Conservation (phyloP, 30 jellyfish, hydroid and myxozoan species). For the Mastigias papua region DNA sequence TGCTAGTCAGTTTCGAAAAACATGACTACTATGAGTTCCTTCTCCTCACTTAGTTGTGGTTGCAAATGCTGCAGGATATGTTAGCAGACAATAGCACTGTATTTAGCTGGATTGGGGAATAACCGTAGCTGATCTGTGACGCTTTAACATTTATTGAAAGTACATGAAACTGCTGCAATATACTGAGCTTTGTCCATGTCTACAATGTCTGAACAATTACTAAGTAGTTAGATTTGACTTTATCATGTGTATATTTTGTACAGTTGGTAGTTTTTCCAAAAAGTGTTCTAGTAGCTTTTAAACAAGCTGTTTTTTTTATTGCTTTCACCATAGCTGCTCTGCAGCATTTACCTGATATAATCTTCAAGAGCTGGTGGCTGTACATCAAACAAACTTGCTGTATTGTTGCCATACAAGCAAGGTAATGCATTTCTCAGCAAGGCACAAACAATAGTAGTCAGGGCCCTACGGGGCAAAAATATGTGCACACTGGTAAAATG, state of each 20-base stretch:
- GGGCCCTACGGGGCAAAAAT: too few species aligned
- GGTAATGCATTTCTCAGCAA: slow-evolving; percentile 56
- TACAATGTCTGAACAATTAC: background rate
- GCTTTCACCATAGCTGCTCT: background rate
- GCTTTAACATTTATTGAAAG: background rate
- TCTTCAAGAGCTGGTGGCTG: slow-evolving; percentile 68
- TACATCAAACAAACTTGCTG: slow-evolving; percentile 57
- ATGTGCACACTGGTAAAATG: too few species aligned
- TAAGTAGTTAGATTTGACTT: too few species aligned
- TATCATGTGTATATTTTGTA: background rate
- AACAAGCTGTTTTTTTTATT: background rate
- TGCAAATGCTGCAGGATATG: too few species aligned
- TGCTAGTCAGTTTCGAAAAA: too few species aligned
- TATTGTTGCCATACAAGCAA: slow-evolving; percentile 65
- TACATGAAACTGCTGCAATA: background rate
- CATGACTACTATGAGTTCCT: too few species aligned
- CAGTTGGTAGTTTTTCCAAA: background rate
- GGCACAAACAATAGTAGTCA: slow-evolving; percentile 27
- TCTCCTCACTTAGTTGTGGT: too few species aligned
- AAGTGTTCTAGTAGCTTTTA: background rate
- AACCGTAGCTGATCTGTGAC: too few species aligned
- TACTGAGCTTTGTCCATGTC: background rate
- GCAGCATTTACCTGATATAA: background rate
- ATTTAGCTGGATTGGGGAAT: too few species aligned
- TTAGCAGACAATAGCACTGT: too few species aligned